Conservation (phyloP, 1,140 invertebrate genomes). For the roundworm (Caenorhabditis elegans) region WBcel235 BX284604.4:6485001-6485500, state of each 20-base stretch:
- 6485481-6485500: no score
- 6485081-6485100: conserved; percentile 19
- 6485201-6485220: conserved; percentile 58
- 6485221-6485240: conserved; percentile 46
- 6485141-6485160: conserved; percentile 57
- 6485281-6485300: conserved; percentile 58
- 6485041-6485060: conserved; percentile 63
- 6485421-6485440: conserved; percentile 65
- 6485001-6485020: conserved; percentile 58
- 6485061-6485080: conserved; percentile 49
- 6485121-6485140: conserved; percentile 4
- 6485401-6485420: conserved; percentile 62
- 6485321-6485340: conserved; percentile 44
- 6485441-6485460: conserved; percentile 56
- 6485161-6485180: conserved; percentile 59
- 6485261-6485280: conserved; percentile 52
- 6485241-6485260: conserved; percentile 47
- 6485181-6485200: conserved; percentile 50
- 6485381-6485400: conserved; percentile 54
- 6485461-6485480: conserved; percentile 56
- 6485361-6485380: conserved; percentile 55
- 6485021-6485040: conserved; percentile 62
- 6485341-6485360: conserved; percentile 60
- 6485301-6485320: not conserved
- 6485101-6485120: not conserved